Conservation (phyloP, 2,113 vertebrate species). For the Corapipo altera region DNA sequence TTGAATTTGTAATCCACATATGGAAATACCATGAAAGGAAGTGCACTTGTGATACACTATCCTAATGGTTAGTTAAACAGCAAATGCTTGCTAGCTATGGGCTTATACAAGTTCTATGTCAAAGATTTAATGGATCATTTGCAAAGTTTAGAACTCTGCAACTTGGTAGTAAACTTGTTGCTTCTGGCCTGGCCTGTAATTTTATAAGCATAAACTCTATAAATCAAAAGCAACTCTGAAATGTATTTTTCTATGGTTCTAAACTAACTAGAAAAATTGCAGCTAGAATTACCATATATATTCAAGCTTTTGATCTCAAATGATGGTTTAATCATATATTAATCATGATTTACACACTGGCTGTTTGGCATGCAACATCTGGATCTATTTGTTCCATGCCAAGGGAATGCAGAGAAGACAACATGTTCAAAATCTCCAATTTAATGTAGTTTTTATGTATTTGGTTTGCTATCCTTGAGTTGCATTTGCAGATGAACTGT, state of each 20-base stretch:
- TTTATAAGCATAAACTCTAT: background rate
- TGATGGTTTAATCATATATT: background rate
- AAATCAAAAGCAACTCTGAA: background rate
- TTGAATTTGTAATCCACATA: background rate
- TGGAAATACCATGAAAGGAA: background rate
- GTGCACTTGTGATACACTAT: background rate
- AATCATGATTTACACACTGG: background rate
- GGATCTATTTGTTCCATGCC: background rate
- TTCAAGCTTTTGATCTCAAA: background rate
- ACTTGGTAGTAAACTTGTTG: background rate
- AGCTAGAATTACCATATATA: background rate
- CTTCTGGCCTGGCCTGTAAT: background rate
- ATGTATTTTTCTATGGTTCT: background rate
- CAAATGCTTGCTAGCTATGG: background rate
- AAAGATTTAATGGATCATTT: background rate
- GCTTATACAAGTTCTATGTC: background rate
- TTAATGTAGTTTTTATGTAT: background rate
- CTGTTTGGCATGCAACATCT: background rate
- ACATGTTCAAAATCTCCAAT: background rate
- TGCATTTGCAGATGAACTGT: background rate
- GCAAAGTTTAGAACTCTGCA: background rate
- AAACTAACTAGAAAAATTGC: background rate
- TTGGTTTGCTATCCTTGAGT: background rate
- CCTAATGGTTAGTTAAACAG: background rate
- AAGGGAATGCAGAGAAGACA: background rate